Base-by-base conservation (phyloP, 2,888 invertebrate genomes). In the Emmelina monodactyla region DNA sequence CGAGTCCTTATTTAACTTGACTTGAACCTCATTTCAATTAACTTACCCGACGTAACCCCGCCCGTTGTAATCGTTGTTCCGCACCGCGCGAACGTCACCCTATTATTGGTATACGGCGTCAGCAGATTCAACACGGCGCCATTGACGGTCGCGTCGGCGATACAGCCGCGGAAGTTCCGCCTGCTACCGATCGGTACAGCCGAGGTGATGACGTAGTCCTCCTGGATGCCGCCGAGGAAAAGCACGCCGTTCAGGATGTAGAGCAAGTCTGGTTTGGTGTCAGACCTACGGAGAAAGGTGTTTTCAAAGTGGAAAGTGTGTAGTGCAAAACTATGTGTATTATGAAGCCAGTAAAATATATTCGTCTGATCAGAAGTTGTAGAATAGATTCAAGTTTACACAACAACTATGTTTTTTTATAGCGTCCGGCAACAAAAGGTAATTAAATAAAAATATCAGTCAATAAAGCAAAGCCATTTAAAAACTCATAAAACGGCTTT, bases 71-170 rank as follows among this genome's bases (percentile, higher is more conserved):
- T 55, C 43, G 66, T 50, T 43, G 58, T 46, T 28, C 71, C 59
- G 45, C 70, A 61, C 40, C 65, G 46, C 29, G 67, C 67, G 50
- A 70, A 59, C 11, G 60, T 64, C 42, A 64, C 55, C 41, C 68
- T 64, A 40, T 52, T 50, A 38, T 70, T 60, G 45, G 62, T 56
- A 57, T 50, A 62, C 1, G 73, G 69, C 41, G 65, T 64, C 19
- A 72, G 48, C 14, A 75, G 51, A 44, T 64, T 71, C 14, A 76
- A 55, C 22, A 72, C 60, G 37, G 85, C 83, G 1, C 91, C 91
- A 58, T 97, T 95, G 34, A 97, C 73, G 0, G 93, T 94, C 1
- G 93, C 90, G 62, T 98, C 97, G 1, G 92, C 94, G 29, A 99
- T 88, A 66, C 98, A 98, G 1, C 98, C 98, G 15, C 84, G 78